Conservation (phyloP, 2,113 vertebrate genomes). For the Pelecanoides urinatrix region DNA sequence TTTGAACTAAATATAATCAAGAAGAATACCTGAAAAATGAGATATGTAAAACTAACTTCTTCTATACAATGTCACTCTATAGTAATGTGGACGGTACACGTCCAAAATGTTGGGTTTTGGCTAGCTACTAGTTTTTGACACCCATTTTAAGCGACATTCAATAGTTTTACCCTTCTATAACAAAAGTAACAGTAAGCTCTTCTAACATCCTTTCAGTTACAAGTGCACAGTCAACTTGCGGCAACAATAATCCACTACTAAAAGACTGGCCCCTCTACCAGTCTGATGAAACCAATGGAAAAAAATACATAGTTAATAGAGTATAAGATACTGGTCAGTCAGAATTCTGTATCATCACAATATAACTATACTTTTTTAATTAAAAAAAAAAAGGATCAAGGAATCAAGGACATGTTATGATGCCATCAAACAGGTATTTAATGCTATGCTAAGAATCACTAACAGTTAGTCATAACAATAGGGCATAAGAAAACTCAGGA, state of each 20-base stretch:
- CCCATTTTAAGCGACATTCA: background rate
- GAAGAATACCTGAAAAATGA: background rate
- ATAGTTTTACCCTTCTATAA: background rate
- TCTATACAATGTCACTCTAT: background rate
- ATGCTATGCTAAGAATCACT: background rate
- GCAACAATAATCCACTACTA: background rate
- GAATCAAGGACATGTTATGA: background rate
- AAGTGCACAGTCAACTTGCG: background rate
- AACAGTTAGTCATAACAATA: background rate
- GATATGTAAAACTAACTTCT: background rate
- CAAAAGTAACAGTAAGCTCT: background rate
- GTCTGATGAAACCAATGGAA: background rate
- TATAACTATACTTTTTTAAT: background rate
- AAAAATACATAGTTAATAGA: background rate
- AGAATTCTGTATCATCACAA: background rate
- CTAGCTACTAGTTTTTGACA: background rate
- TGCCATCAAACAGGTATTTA: background rate
- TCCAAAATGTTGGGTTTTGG: background rate
- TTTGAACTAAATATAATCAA: background rate
- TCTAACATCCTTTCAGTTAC: background rate
- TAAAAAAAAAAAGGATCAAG: background rate
- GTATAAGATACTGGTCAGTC: background rate
- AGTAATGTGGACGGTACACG: background rate
- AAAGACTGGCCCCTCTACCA: background rate
- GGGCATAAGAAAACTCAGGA: background rate